Conservation (phyloP, 2,797 vertebrate genomes). For the Phalanger gymnotis region DNA sequence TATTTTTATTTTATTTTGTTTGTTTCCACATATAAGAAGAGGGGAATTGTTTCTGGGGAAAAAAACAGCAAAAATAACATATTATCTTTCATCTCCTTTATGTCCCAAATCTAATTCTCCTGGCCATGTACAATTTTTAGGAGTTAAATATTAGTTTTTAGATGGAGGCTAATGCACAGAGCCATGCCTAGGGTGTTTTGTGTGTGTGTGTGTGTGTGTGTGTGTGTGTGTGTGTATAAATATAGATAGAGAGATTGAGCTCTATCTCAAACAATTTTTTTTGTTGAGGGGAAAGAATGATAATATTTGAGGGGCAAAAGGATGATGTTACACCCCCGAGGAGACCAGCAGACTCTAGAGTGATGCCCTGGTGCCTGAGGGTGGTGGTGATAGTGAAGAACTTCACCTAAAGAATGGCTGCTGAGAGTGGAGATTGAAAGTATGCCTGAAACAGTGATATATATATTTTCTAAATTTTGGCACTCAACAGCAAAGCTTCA, state of each 20-base stretch:
- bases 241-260: neutral
- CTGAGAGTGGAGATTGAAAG: neutral
- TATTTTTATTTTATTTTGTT: neutral
- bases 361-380: neutral
- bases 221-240: neutral
- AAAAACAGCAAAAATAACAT: neutral
- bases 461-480: neutral
- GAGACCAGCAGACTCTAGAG: neutral
- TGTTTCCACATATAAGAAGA: neutral
- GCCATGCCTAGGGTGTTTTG: neutral
- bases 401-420: neutral
- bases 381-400: neutral
- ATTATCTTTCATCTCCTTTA: neutral
- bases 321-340: no score
- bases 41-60: neutral
- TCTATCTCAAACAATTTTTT: neutral
- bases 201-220: neutral
- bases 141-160: conserved; percentile 1
- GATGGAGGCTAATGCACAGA: neutral
- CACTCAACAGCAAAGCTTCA: neutral
- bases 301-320: neutral
- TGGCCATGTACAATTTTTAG: neutral
- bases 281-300: neutral
- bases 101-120: conserved; percentile 2
- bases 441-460: neutral